Evolutionary conservation across 2,888 invertebrate genomes (phyloP).

Genomic region (Synergus itoensis): DNA sequence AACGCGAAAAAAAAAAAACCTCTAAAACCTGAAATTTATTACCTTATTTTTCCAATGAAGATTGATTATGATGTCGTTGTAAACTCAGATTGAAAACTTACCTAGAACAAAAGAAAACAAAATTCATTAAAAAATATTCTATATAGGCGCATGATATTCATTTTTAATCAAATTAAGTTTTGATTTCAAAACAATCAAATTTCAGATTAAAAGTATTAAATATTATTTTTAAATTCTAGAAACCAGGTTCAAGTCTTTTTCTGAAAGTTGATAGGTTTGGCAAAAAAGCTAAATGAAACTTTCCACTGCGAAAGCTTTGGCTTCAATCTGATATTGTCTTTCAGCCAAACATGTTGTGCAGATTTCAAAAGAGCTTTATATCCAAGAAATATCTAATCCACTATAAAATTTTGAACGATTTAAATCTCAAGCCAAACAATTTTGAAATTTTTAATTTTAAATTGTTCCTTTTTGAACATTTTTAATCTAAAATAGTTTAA

Average conservation of each 20-base stretch:
- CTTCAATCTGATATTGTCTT: neutral
- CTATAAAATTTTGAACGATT: neutral
- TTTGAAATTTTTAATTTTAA: neutral
- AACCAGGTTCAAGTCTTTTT: neutral
- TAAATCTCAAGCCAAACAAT: too few relatives aligned
- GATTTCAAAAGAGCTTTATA: neutral
- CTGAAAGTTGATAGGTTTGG: neutral
- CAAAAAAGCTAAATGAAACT: neutral
- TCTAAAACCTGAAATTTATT: too few relatives aligned
- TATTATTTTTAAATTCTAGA: too few relatives aligned
- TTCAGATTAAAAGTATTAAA: too few relatives aligned
- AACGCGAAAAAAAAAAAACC: too few relatives aligned
- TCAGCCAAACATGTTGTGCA: neutral
- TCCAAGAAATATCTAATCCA: neutral
- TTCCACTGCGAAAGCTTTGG: neutral
- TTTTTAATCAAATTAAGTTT: neutral
- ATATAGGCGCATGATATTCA: neutral
- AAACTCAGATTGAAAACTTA: neutral
- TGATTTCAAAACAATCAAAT: too few relatives aligned
- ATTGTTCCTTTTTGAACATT: too few relatives aligned
- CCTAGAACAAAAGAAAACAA: conserved; percentile 8
- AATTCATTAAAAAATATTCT: neutral
- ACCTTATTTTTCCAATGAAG: neutral
- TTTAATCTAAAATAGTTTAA: neutral
- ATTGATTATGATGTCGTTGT: neutral